Conservation (phyloP, 2,113 vertebrate genomes). For the Onychorhynchus coronatus region DNA sequence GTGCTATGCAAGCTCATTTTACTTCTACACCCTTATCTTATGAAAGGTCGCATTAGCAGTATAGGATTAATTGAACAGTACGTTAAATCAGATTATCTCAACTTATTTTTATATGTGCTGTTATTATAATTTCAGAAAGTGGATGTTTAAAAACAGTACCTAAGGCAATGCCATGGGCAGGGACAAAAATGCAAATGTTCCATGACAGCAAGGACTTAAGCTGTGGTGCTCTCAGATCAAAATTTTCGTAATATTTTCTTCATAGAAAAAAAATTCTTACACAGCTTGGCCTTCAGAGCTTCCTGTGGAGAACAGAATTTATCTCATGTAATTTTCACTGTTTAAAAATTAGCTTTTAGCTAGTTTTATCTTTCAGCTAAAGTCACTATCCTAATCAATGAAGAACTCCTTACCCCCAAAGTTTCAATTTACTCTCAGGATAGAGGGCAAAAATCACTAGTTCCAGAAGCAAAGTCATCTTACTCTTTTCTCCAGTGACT, state of each 20-base stretch:
- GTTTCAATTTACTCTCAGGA: background rate
- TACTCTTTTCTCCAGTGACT: background rate
- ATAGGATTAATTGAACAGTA: background rate
- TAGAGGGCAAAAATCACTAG: background rate
- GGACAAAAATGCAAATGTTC: background rate
- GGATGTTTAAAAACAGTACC: background rate
- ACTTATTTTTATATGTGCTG: background rate
- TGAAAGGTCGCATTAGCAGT: background rate
- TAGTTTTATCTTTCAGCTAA: background rate
- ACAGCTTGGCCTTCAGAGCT: background rate
- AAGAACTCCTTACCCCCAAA: background rate
- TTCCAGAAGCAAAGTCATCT: background rate
- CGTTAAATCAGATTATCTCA: background rate
- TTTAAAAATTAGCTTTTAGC: background rate
- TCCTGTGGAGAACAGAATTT: background rate
- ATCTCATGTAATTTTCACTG: background rate
- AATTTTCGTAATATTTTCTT: background rate
- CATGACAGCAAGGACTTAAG: background rate
- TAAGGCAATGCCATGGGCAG: background rate
- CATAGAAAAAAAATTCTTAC: background rate
- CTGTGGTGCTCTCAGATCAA: background rate
- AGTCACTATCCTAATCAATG: background rate
- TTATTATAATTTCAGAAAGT: background rate
- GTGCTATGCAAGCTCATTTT: background rate
- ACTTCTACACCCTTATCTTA: background rate